Base-by-base conservation (phyloP, 2,888 invertebrate genomes). In the Osmoderma eremita region DNA sequence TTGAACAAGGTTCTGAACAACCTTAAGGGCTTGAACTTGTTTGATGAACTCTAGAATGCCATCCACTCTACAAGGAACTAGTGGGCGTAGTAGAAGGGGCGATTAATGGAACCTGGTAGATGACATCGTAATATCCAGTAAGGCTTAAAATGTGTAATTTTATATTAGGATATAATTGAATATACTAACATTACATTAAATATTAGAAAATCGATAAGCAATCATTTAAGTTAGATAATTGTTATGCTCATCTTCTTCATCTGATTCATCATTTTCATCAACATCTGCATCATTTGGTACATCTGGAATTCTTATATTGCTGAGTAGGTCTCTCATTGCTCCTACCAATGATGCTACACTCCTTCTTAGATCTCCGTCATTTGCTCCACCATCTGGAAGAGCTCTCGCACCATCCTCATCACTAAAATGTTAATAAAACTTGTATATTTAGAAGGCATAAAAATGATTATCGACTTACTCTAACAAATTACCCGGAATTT, bases 261-360 rank as follows among this genome's bases (percentile, higher is more conserved):
- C 78, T n/a, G 84, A 83, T 73, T 84, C 85, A 69, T 84, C 84
- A 70, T 84, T 84, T 68, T 83, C 83, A 71, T 84, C 84, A 4
- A 80, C 83, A 69, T 84, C 83, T 0, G 82, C 84, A 71, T 85
- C 84, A 69, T 85, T 84, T 49, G 87, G 86, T 49, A 84, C 82
- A 73, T 88, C 88, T 1, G 86, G 86, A 69, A 86, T 81, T 58
- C 88, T 85, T 66, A 90, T 88, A 76, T 88, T 90, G 67, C 87
- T 87, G 41, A 92, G 81, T 65, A 91, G 84, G 74, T 91, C 89
- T 45, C 91, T 82, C 89, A 92, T 90, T 8, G 91, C 90, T 74
- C 90, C 90, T 71, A 91, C 85, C 66, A 91, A 83, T 0, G 87
- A 86, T 5, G 86, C 88, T 1, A 91, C 86, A 65, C 90, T 90